Evolutionary conservation across 1,140 invertebrate species (phyloP), one percentile per base, ranked within the genome.

Genomic region (Pachypeltis micranthus): DNA sequence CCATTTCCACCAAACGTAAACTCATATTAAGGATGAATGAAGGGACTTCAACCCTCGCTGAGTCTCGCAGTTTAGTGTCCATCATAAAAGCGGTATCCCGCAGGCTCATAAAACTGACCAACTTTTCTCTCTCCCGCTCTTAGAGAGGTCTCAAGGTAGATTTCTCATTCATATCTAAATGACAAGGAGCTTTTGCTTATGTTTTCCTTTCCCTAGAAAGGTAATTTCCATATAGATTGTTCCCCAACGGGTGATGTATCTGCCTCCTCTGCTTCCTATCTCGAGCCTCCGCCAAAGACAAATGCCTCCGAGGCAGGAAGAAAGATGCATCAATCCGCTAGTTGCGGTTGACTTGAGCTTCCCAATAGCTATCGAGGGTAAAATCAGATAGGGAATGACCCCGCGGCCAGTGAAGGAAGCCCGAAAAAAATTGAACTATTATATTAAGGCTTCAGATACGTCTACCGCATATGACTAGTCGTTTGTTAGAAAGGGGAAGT

Each of bases 141-240:
- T 7, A 10, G 34, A n/a, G 34, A 39, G 7, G 34, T 16, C 16
- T 39, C 31, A 51, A 51, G 47, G 47, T 51, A 21, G 23, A 51
- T 51, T 51, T 51, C 21, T 51, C 47, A 51, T 51, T 51, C 47
- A 51, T 51, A 51, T 51, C 47, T 51, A 51, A 51, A 51, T 51
- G 47, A 51, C 47, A 51, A 51, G n/a, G n/a, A n/a, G 47, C 23
- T 51, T 51, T 51, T 7, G 12, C 47, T 51, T 51, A 51, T 21
- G 47, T 14, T 16, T 39, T 39, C 7, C 7, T 10, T 39, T 39
- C 31, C 31, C 31, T 4, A 51, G n/a, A n/a, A n/a, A n/a, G n/a
- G 47, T 7, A 16, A 51, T 51, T 51, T 51, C 47, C 47, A 51
- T 51, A 51, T 51, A 51, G 47, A 51, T 51, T 51, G 47, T 51